These are phyloP conservation scores for Malurus leucopterus DNA, from an alignment of 2,797 vertebrate genomes.

Conservation along the genomic window DNA sequence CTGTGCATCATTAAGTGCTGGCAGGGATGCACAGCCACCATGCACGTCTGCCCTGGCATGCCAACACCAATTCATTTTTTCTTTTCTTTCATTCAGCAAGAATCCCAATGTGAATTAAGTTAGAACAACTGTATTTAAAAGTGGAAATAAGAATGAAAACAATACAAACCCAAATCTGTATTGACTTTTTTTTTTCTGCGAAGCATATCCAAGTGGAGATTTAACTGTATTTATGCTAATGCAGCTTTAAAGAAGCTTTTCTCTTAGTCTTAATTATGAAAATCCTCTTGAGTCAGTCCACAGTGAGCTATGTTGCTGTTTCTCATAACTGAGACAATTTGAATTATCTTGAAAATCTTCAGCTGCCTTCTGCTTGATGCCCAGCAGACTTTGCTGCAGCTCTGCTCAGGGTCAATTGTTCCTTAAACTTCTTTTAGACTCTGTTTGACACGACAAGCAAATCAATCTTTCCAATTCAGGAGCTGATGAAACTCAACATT, in stretches of 20 bases:
- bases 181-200: not conserved
- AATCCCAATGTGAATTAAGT: not conserved
- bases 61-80: not conserved
- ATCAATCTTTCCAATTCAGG: slow-evolving; percentile 75
- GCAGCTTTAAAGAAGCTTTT: slow-evolving; percentile 50
- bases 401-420: slow-evolving; percentile 70
- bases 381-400: slow-evolving; percentile 55
- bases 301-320: slow-evolving; percentile 17
- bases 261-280: slow-evolving; percentile 64
- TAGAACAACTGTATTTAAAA: slow-evolving; percentile 19
- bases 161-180: not conserved
- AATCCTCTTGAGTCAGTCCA: slow-evolving; percentile 51
- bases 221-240: slow-evolving; percentile 48
- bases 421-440: slow-evolving; percentile 74
- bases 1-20: not conserved
- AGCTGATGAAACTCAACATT: slow-evolving; percentile 74
- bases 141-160: slow-evolving; percentile 42
- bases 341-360: slow-evolving; percentile 65
- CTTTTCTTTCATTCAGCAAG: not conserved
- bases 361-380: slow-evolving; percentile 55
- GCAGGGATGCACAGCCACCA: not conserved
- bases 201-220: slow-evolving; percentile 1
- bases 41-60: not conserved
- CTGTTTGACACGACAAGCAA: slow-evolving; percentile 73
- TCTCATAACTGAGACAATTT: slow-evolving; percentile 58